Evolutionary conservation across 2,888 invertebrate genomes (phyloP).

Genomic region (Onthophagus sagittarius): DNA sequence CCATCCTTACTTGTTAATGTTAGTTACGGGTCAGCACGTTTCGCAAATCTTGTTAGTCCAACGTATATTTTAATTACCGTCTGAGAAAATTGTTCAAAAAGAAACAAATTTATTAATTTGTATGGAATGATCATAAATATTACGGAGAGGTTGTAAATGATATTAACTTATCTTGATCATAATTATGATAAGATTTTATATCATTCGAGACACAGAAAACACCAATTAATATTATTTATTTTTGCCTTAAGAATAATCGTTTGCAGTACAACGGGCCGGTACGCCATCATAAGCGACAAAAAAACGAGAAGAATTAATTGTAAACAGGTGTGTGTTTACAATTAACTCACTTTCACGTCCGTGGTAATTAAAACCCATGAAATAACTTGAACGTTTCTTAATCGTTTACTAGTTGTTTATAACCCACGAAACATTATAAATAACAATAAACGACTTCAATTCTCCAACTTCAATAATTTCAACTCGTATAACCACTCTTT

Average conservation of each 20-base stretch:
- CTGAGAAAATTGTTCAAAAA: neutral
- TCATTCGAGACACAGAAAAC: too few relatives aligned
- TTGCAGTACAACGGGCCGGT: too few relatives aligned
- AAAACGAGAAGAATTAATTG: neutral
- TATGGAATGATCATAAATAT: neutral
- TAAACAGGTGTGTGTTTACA: neutral
- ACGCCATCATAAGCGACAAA: neutral
- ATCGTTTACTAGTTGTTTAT: neutral
- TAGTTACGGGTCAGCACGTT: constrained; percentile 4
- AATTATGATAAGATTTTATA: too few relatives aligned
- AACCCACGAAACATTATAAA: neutral
- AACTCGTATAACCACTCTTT: too few relatives aligned
- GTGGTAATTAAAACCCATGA: neutral
- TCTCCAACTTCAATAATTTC: too few relatives aligned
- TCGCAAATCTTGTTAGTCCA: constrained; percentile 8
- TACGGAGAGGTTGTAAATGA: neutral
- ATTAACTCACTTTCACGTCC: neutral
- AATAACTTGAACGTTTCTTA: neutral
- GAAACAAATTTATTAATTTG: too few relatives aligned
- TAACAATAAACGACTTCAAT: neutral
- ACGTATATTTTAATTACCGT: constrained; percentile 7
- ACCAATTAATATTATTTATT: too few relatives aligned
- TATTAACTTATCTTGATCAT: too few relatives aligned
- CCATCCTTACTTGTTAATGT: constrained; percentile 5
- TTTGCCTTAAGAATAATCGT: too few relatives aligned